A percentile compares a stretch with the other conserved stretches of the same genome.
phyloP scores from a whole-genome alignment of 2,113 vertebrate genomes.

The Burhinus bistriatus region DNA sequence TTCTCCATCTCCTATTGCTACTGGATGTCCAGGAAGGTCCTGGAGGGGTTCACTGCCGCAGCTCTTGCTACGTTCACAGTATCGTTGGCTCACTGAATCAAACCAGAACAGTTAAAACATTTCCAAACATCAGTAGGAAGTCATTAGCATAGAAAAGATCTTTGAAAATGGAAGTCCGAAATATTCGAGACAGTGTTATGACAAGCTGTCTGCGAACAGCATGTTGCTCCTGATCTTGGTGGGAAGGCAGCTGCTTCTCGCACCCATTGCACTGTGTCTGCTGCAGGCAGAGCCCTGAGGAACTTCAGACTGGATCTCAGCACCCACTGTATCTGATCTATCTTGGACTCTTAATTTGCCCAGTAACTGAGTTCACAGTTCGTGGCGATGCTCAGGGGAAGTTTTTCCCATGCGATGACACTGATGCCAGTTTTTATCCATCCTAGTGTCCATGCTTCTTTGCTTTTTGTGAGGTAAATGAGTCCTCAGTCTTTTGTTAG shows the following conservation, averaged over 20 bases:
- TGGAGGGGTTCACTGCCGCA: neutral
- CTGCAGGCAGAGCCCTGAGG: neutral
- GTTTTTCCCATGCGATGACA: rapidly evolving
- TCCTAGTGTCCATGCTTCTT: rapidly evolving
- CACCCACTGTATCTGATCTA: rapidly evolving
- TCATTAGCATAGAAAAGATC: conserved; percentile 1
- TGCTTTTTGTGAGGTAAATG: neutral
- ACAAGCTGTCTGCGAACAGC: neutral
- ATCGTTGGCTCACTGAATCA: neutral
- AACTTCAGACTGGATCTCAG: neutral
- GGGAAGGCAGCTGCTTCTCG: neutral
- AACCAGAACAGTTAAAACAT: neutral
- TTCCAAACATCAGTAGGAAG: conserved; percentile 44
- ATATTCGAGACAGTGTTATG: neutral
- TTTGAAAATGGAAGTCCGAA: neutral
- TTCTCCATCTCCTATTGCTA: neutral
- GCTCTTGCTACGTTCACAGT: neutral
- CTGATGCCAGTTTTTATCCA: neutral
- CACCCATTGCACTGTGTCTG: neutral
- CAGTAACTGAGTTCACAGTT: neutral
- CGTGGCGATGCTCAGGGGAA: neutral
- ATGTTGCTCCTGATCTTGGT: neutral
- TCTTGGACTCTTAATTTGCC: neutral
- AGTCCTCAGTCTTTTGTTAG: neutral
- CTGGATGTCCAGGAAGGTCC: neutral